A percentile compares a stretch with the other conserved stretches of the same genome.
phyloP scores from a whole-genome alignment of 1,140 invertebrate species.

The Brachystomella parvula region DNA sequence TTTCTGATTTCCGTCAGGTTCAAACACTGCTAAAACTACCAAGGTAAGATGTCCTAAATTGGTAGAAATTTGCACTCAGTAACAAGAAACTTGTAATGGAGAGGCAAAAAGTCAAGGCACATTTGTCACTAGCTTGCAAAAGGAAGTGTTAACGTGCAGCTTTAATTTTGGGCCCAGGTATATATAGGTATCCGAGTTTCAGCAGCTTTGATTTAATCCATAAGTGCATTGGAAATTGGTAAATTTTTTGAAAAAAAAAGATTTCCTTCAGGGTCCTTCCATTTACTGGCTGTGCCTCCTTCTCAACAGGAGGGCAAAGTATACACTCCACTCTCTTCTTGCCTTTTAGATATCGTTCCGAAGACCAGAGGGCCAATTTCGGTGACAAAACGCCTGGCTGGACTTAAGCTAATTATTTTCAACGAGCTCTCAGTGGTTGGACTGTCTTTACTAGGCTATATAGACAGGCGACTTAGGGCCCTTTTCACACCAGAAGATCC shows the following conservation, averaged over 20 bases:
- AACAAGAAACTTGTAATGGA: too few species aligned
- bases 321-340: not conserved
- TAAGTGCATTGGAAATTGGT: too few species aligned
- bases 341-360: not conserved
- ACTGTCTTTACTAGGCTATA: not conserved
- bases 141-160: too few species aligned
- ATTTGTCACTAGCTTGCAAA: too few species aligned
- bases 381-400: not conserved
- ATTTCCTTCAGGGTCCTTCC: not conserved
- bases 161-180: too few species aligned
- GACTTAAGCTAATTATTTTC: not conserved
- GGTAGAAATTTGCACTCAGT: too few species aligned
- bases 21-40: too few species aligned
- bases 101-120: too few species aligned
- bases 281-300: not conserved
- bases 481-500: not conserved
- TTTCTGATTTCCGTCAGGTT: too few species aligned
- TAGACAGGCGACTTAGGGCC: not conserved
- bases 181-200: too few species aligned
- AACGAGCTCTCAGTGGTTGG: not conserved
- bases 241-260: not conserved
- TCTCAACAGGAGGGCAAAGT: not conserved
- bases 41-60: too few species aligned
- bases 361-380: not conserved
- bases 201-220: too few species aligned